Conservation (phyloP, 2,797 vertebrate genomes). For the Natrix natrix region DNA sequence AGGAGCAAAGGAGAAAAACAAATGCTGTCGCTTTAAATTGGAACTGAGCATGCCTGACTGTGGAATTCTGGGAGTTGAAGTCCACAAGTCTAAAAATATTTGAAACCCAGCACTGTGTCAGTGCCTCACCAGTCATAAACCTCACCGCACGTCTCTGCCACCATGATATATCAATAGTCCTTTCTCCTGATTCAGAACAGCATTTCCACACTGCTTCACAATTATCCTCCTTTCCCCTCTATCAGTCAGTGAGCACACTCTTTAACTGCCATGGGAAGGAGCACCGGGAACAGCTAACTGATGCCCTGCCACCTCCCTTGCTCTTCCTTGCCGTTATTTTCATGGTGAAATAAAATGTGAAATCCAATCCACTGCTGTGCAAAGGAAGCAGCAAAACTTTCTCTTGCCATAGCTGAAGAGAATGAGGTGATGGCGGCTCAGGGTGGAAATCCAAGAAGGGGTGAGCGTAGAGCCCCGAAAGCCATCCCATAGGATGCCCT, state of each 20-base stretch:
- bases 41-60: no score
- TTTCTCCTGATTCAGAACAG: not conserved
- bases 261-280: not conserved
- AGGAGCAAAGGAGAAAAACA: no score
- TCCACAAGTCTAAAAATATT: no score
- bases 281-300: not conserved
- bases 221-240: not conserved
- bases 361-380: not conserved
- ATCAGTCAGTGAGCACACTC: not conserved
- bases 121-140: no score
- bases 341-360: not conserved
- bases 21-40: no score
- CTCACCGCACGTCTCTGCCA: no score
- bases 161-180: not conserved
- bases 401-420: not conserved
- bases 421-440: not conserved
- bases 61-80: no score
- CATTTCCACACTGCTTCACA: not conserved
- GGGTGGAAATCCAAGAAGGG: not conserved
- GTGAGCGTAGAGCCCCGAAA: not conserved
- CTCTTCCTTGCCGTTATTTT: not conserved
- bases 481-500: not conserved
- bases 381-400: not conserved
- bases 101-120: no score
- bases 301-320: not conserved